phyloP scores from a whole-genome alignment of 2,797 vertebrate species.

The Carapus acus region DNA sequence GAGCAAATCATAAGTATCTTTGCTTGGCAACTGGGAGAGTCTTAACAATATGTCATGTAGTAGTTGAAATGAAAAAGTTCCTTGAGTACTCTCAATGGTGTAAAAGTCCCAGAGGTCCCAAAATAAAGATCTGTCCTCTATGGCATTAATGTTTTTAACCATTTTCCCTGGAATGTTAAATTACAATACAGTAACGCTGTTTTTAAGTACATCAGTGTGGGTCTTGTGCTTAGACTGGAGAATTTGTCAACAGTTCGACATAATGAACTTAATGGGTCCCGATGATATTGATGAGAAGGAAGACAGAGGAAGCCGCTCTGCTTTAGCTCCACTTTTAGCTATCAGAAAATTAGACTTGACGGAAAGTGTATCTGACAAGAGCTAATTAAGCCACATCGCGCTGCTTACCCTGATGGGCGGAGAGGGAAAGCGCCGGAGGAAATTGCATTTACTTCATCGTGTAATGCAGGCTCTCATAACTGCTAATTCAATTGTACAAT shows the following conservation, averaged over 20 bases:
- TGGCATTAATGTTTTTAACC: no score
- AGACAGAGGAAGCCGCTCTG: constrained; percentile 20
- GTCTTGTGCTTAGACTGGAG: constrained; percentile 59
- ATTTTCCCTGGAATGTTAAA: no score
- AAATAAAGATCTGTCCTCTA: no score
- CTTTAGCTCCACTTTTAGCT: constrained; percentile 55
- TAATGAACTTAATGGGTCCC: constrained; percentile 34
- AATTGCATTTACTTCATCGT: constrained; percentile 97
- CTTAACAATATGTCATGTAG: no score
- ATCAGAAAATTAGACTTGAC: constrained; percentile 67
- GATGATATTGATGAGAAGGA: constrained; percentile 38
- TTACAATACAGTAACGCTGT: no score
- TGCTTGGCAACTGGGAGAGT: no score
- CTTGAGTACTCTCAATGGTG: no score
- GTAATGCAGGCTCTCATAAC: constrained; percentile 91
- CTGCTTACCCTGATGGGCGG: constrained; percentile 73
- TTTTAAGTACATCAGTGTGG: constrained; percentile 18
- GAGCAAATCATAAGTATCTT: no score
- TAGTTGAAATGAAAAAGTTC: no score
- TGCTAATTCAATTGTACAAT: constrained; percentile 94
- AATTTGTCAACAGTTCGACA: constrained; percentile 60
- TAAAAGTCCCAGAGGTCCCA: no score
- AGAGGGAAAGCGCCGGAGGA: constrained; percentile 75
- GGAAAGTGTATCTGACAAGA: constrained; percentile 82
- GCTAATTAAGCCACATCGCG: constrained; percentile 93